Conservation (phyloP, 2,113 vertebrate genomes). For the Microtus pennsylvanicus region DNA sequence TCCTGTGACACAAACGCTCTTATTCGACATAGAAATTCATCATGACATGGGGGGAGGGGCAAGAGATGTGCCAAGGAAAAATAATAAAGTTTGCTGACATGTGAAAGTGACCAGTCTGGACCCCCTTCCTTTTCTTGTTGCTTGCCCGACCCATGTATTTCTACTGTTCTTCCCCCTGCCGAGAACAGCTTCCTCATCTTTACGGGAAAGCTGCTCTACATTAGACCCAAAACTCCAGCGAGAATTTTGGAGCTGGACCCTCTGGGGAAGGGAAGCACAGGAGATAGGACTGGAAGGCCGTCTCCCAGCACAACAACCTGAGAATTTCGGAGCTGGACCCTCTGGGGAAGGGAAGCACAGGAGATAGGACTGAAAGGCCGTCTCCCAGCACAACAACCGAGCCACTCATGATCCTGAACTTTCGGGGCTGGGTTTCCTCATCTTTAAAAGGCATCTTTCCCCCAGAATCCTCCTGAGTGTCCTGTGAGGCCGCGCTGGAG, state of each 20-base stretch:
- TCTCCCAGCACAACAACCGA: background rate
- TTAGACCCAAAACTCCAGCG: background rate
- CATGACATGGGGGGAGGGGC: background rate
- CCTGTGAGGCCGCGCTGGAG: background rate
- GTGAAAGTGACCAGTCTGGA: background rate
- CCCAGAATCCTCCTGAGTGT: background rate
- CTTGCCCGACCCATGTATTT: background rate
- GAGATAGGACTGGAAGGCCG: background rate
- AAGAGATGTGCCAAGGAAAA: background rate
- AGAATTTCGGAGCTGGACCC: background rate
- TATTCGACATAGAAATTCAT: background rate
- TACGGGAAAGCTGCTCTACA: background rate
- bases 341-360: background rate
- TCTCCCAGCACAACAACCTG: background rate
- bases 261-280: background rate
- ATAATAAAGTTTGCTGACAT: slow-evolving; percentile 6
- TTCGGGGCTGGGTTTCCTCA: background rate
- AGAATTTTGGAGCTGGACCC: background rate
- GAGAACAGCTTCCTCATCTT: background rate
- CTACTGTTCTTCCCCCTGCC: background rate
- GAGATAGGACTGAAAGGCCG: background rate
- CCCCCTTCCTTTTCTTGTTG: rapidly evolving
- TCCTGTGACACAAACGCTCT: background rate
- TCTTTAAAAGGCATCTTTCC: background rate
- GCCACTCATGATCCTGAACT: background rate